Base-by-base conservation (phyloP, 2,888 invertebrate species). In the Athalia circularis region DNA sequence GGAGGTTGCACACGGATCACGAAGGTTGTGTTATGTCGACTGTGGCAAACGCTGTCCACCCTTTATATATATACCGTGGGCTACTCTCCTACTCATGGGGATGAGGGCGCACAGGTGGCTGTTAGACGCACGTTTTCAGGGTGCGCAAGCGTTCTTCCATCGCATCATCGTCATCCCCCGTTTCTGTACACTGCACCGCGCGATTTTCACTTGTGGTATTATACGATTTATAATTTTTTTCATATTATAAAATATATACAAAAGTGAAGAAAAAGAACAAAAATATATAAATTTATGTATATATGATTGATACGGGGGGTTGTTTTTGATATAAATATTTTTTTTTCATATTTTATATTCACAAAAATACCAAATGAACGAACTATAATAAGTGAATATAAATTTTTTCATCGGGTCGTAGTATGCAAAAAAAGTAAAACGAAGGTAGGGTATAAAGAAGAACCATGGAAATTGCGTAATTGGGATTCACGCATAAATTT, bases 61-160 rank as follows among this genome's bases (percentile, higher is more conserved):
- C 86, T 81, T 85, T 83, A 82, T 87, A 88, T 88, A 88, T 88
- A 87, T 83, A 83, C 80, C 29, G 81, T 81, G 80, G 80, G 77
- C 65, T 54, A 54, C 5, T 52, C 9, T 68, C 48, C 43, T 15
- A 59, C 13, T 9, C 4, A 59, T 59, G 72, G 72, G 72, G 72
- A 72, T 72, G 72, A 72, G 79, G 77, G 80, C 80, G 81, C 83
- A 85, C 84, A 84, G 87, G 84, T 87, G 85, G 83, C 84, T 80
- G 82, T 79, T 82, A 80, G 81, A 77, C 72, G 78, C 82, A 82
- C 83, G 81, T 82, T 83, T 79, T 80, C 80, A 81, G 64, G 78
- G 78, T 79, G 86, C 86, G 86, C 83, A 87, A 84, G 86, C 86
- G 85, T 84, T 72, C 80, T 62, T 68, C 79, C 79, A 29, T 68